Conservation (phyloP, 2,797 vertebrate genomes). For the Gymnothorax javanicus region DNA sequence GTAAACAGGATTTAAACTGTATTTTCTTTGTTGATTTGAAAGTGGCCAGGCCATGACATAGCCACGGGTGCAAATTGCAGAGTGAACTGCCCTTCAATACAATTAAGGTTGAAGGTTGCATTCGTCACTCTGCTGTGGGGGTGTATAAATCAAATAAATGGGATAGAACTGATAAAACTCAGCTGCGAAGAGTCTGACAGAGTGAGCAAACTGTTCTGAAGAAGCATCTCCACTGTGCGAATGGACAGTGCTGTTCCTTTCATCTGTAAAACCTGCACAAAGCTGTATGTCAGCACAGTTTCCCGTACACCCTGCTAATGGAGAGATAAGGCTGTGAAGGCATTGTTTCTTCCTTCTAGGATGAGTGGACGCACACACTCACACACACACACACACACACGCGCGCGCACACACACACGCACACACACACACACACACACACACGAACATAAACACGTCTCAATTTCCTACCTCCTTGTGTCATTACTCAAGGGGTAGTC, state of each 20-base stretch:
- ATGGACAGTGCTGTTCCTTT: background rate
- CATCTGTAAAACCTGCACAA: background rate
- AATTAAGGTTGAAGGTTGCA: conserved; percentile 17
- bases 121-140: background rate
- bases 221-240: background rate
- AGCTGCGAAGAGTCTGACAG: background rate
- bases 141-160: conserved; percentile 23
- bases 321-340: background rate
- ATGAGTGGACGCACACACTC: background rate
- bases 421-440: background rate
- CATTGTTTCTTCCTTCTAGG: background rate
- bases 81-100: background rate
- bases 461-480: background rate
- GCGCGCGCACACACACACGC: background rate
- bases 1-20: background rate
- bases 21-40: conserved; percentile 12
- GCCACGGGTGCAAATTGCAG: conserved; percentile 16
- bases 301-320: background rate
- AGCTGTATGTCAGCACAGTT: background rate
- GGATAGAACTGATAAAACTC: background rate
- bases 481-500: background rate
- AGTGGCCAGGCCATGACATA: background rate
- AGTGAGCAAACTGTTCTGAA: background rate
- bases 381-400: background rate
- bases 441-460: background rate